A percentile compares a stretch with the other conserved stretches of the same genome.
Evolutionary conservation across 2,888 invertebrate genomes (phyloP).

Genomic region (Epistrophella euchroma): DNA sequence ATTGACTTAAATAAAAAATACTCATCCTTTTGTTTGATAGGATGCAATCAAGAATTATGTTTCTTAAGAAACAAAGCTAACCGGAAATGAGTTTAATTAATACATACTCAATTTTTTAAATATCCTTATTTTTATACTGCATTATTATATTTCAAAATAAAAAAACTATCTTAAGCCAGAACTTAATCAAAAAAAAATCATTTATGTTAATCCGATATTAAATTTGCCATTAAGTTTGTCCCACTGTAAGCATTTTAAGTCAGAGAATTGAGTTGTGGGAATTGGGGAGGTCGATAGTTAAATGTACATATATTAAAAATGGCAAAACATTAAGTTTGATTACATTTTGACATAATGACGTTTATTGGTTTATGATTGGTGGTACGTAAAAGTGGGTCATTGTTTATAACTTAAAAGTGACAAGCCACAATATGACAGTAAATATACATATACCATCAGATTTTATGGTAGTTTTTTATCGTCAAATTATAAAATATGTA

Average conservation of each 20-base stretch:
- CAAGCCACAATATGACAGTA: neutral
- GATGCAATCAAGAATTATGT: too few relatives aligned
- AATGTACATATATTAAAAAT: constrained; percentile 18
- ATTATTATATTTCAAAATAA: too few relatives aligned
- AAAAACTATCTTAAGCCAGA: too few relatives aligned
- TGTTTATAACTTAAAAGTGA: neutral
- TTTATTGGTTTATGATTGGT: constrained; percentile 18
- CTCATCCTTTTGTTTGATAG: too few relatives aligned
- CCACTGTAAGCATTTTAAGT: neutral
- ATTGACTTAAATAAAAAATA: too few relatives aligned
- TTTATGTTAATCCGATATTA: too few relatives aligned
- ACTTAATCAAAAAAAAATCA: too few relatives aligned
- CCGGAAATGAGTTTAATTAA: too few relatives aligned
- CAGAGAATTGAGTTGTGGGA: constrained; percentile 7
- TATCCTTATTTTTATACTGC: too few relatives aligned
- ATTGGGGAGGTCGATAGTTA: neutral
- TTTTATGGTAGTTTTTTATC: neutral
- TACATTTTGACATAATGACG: constrained; percentile 11
- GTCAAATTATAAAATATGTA: too few relatives aligned
- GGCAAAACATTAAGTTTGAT: constrained; percentile 28
- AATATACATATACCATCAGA: neutral
- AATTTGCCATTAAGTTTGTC: neutral
- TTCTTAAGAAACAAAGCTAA: too few relatives aligned
- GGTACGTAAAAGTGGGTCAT: neutral
- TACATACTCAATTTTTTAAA: too few relatives aligned